Base-by-base conservation (phyloP, 2,113 vertebrate genomes). In the Cnemophilus loriae region DNA sequence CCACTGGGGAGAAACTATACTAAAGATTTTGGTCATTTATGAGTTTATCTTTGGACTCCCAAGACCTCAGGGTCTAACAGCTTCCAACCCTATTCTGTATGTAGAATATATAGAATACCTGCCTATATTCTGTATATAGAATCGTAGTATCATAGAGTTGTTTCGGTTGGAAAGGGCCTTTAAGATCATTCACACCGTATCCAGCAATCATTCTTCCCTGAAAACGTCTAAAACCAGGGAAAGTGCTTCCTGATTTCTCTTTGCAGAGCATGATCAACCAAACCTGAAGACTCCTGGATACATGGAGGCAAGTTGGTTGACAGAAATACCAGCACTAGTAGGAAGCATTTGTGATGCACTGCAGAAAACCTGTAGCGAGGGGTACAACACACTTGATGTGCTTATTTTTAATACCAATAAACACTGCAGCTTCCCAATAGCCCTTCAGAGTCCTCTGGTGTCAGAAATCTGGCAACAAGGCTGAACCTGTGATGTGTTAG, bases 271-370 rank as follows among this genome's bases (percentile, higher is more conserved):
- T 1, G 4, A 33, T 22, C 27, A 49, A 14, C 27, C 7, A 41
- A 27, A 53, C 14, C 57, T 50, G 9, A 53, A 26, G 37, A 4
- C 27, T 56, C 44, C 55, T 30, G 60, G 55, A 4, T 3, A 3
- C 22, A 5, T 2, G 1, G 1, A 27, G 10, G 15, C 15, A 39
- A 33, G 63, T 52, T 3, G 9, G 22, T 9, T 37, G 41, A 21
- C 23, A 33, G 50, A 52, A 59, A 32, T 3, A 69, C 18, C 68
- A 86, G 46, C 37, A 13, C 19, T 3, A 12, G 6, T 1, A 75
- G n/a, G 55, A 86, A 73, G 12, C 20, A 22, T n/a, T 35, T 41
- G 44, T 22, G 22, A 65, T 16, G 41, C 39, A 16, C 41, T 42
- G 47, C 23, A 87, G 61, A 56, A 78, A 57, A 41, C 22, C 44